These are phyloP conservation scores for Hetaerina titia DNA, from an alignment of 2,888 invertebrate genomes.

Conservation along the genomic window DNA sequence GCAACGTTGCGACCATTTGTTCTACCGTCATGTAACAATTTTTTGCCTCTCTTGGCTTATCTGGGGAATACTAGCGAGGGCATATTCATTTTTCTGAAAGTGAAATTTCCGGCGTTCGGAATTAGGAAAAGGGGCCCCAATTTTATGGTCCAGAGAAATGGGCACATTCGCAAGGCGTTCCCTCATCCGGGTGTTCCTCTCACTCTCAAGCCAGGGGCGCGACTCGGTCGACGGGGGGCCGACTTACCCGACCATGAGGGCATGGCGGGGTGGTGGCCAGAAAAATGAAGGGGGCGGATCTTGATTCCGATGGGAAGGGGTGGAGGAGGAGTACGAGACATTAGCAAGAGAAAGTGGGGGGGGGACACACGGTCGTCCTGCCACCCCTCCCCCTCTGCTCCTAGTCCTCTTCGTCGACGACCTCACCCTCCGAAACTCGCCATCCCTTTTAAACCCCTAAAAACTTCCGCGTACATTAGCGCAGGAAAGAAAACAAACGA, in stretches of 20 bases:
- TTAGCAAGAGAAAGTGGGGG: neutral
- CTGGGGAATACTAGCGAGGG: too few relatives aligned
- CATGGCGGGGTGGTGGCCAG: neutral
- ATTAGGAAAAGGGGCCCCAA: too few relatives aligned
- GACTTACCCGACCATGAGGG: neutral
- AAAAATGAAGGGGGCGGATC: neutral
- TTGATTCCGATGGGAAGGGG: neutral
- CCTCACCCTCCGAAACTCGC: neutral
- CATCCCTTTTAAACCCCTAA: neutral
- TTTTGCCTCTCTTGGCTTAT: too few relatives aligned
- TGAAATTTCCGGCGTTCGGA: too few relatives aligned
- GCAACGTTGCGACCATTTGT: too few relatives aligned
- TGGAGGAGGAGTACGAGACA: neutral
- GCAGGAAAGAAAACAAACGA: conserved; percentile 30
- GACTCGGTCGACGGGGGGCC: neutral
- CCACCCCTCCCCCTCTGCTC: neutral
- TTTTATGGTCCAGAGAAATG: too few relatives aligned
- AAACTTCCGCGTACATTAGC: conserved; percentile 41
- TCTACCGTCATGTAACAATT: too few relatives aligned
- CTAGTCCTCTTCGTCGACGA: neutral
- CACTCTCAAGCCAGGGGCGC: neutral
- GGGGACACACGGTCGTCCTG: neutral
- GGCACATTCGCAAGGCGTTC: too few relatives aligned
- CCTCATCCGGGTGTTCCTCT: too few relatives aligned
- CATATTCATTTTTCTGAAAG: too few relatives aligned